Evolutionary conservation across 2,888 invertebrate species (phyloP).

Genomic region (Aphidoletes aphidimyza): DNA sequence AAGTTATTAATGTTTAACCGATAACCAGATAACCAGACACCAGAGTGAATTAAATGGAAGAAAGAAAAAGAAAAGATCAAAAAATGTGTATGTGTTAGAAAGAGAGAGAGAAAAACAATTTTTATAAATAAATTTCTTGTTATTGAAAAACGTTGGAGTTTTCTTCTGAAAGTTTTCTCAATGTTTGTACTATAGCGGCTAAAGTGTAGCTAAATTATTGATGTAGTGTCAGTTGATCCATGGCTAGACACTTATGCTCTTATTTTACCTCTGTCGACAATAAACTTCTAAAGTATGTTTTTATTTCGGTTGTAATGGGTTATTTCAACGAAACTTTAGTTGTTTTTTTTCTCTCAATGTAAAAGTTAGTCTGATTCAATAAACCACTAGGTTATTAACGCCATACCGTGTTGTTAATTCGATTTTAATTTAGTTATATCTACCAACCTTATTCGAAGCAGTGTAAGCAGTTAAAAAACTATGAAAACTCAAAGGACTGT

Average conservation of each 20-base stretch:
- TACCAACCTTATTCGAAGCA: not conserved
- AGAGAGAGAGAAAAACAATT: not conserved
- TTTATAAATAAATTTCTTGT: not conserved
- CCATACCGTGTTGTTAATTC: not conserved
- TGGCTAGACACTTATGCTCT: not conserved
- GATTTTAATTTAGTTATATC: constrained; percentile 8
- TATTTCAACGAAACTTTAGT: too few species aligned
- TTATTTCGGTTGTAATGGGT: too few species aligned
- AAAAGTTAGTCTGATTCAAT: not conserved
- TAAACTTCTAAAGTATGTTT: not conserved
- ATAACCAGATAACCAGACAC: not conserved
- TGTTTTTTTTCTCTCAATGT: not conserved
- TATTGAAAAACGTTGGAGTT: too few species aligned
- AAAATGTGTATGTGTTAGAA: not conserved
- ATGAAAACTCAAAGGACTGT: not conserved
- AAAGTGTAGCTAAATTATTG: too few species aligned
- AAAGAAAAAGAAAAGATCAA: not conserved
- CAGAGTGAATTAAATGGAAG: not conserved
- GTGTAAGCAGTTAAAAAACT: not conserved
- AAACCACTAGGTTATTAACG: constrained; percentile 14
- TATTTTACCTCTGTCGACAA: not conserved
- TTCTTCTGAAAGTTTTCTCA: too few species aligned
- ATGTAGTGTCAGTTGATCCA: not conserved
- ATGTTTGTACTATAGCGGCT: too few species aligned
- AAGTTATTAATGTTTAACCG: constrained; percentile 19